Evolutionary conservation across 2,113 vertebrate genomes (phyloP).

Genomic region (Dasyornis broadbenti): DNA sequence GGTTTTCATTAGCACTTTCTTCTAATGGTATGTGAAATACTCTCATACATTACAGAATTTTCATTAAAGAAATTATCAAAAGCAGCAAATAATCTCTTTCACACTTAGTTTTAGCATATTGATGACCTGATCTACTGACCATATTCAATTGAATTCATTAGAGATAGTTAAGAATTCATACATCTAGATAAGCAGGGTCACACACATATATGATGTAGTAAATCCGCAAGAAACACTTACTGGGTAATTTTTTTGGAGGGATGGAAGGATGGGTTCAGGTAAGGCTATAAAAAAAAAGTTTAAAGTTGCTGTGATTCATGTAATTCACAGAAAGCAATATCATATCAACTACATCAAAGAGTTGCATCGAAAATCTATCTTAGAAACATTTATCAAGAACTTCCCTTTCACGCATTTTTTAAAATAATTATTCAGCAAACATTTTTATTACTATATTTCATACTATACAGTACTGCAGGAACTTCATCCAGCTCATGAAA

Average conservation of each 20-base stretch:
- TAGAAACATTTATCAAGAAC: conserved; percentile 13
- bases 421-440: neutral
- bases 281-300: conserved; percentile 81
- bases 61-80: neutral
- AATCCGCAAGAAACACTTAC: conserved; percentile 83
- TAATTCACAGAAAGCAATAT: conserved; percentile 54
- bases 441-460: neutral
- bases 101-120: neutral
- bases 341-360: conserved; percentile 11
- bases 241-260: conserved; percentile 89
- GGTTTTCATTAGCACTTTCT: neutral
- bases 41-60: neutral
- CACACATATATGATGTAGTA: conserved; percentile 43
- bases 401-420: conserved; percentile 22
- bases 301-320: conserved; percentile 67
- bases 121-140: neutral
- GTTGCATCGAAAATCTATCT: neutral
- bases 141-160: conserved; percentile 3
- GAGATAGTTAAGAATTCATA: conserved; percentile 18
- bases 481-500: neutral
- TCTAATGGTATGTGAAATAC: neutral
- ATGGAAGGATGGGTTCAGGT: conserved; percentile 89
- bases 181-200: conserved; percentile 33
- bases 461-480: neutral
- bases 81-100: neutral